Conservation (phyloP, 2,113 vertebrate species). For the Cairina moschata region DNA sequence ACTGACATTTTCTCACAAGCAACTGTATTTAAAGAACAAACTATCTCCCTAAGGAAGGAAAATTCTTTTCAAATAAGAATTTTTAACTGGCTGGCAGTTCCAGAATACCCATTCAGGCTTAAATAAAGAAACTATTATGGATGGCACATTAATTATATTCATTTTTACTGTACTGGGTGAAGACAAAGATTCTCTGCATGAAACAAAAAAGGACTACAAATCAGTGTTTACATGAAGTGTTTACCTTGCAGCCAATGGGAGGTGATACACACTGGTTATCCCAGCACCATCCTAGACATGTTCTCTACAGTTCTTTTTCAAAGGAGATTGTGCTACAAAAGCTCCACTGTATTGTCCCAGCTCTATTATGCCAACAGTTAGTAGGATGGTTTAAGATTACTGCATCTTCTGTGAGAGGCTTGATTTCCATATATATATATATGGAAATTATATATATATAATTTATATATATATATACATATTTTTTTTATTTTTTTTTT, state of each 20-base stretch:
- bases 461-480: no score
- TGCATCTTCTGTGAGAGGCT: neutral
- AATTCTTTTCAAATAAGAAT: neutral
- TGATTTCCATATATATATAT: neutral
- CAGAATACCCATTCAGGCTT: neutral
- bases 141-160: neutral
- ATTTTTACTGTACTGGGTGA: neutral
- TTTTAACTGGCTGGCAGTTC: neutral
- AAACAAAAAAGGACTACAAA: neutral
- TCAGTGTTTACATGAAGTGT: neutral
- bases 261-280: neutral
- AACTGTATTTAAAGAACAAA: neutral
- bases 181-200: neutral
- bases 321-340: neutral
- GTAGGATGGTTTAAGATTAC: neutral
- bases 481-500: neutral
- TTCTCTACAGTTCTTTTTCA: neutral
- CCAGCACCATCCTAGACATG: no score
- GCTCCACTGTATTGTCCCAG: neutral
- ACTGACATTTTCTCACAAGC: neutral
- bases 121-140: neutral
- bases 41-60: neutral
- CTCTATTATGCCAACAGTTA: neutral
- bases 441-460: no score
- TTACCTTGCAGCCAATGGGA: neutral